Conservation (phyloP, 1,140 invertebrate species). For the Micrasema minimum region DNA sequence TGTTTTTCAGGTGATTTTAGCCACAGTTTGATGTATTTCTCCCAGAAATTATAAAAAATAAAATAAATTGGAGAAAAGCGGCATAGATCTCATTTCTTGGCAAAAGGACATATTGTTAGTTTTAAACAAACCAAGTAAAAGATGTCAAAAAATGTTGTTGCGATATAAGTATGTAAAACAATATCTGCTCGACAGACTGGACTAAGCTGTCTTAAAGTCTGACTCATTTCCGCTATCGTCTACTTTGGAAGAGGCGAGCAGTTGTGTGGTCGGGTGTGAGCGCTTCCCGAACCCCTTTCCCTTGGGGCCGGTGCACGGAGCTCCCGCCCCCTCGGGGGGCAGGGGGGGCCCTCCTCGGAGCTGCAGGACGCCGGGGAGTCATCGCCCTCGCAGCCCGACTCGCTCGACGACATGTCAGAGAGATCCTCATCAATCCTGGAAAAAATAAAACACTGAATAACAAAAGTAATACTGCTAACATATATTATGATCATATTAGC, state of each 20-base stretch:
- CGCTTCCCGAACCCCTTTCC: slow-evolving; percentile 40
- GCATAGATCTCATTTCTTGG: no score
- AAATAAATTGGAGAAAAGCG: no score
- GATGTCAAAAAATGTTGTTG: no score
- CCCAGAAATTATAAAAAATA: no score
- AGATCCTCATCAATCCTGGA: slow-evolving; percentile 63
- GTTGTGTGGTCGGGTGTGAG: background rate
- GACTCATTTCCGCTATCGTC: slow-evolving; percentile 65
- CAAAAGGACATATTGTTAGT: no score
- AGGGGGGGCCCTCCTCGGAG: background rate
- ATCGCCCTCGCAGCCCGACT: slow-evolving; percentile 61
- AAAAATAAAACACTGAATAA: background rate
- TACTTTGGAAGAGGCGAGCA: background rate
- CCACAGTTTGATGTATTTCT: no score
- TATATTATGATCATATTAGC: no score
- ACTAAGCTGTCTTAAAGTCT: slow-evolving; percentile 54
- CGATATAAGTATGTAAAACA: no score
- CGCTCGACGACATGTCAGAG: slow-evolving; percentile 63
- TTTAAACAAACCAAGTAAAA: no score
- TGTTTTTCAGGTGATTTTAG: no score
- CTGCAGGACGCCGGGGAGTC: slow-evolving; percentile 53
- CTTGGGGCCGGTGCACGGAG: slow-evolving; percentile 16
- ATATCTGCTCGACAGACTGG: no score
- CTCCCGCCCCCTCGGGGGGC: background rate
- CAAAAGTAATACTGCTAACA: no score